phyloP scores from a whole-genome alignment of 2,888 invertebrate species.

The Nemoura dubitans region DNA sequence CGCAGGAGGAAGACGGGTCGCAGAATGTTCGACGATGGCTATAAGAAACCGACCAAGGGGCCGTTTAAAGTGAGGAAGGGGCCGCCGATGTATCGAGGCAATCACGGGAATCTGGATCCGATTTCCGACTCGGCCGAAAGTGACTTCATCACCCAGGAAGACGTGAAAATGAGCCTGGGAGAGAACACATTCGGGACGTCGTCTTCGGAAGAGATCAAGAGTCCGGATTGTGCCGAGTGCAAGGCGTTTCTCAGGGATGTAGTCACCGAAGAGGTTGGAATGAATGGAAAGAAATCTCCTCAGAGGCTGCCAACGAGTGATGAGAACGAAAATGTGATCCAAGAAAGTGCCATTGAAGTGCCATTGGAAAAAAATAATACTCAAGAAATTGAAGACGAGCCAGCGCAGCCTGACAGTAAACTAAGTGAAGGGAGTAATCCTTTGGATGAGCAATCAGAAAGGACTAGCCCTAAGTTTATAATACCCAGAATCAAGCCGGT shows the following conservation, averaged over 20 bases:
- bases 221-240: slow-evolving; percentile 34
- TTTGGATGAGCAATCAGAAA: background rate
- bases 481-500: background rate
- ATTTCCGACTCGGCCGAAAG: background rate
- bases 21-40: background rate
- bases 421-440: background rate
- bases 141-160: background rate
- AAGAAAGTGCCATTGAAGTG: background rate
- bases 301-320: background rate
- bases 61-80: background rate
- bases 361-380: background rate
- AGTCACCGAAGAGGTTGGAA: background rate
- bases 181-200: background rate
- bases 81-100: slow-evolving; percentile 32
- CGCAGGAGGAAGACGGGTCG: slow-evolving; percentile 3
- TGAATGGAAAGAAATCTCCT: background rate
- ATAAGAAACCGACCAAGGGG: background rate
- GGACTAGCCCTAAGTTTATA: background rate
- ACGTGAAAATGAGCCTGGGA: background rate
- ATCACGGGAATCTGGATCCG: background rate
- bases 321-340: background rate
- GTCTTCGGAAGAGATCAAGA: background rate
- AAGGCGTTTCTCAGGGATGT: slow-evolving; percentile 19
- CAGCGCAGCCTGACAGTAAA: background rate
- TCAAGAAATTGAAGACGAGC: background rate